Conservation (phyloP, 2,113 vertebrate genomes). For the Esox niger region DNA sequence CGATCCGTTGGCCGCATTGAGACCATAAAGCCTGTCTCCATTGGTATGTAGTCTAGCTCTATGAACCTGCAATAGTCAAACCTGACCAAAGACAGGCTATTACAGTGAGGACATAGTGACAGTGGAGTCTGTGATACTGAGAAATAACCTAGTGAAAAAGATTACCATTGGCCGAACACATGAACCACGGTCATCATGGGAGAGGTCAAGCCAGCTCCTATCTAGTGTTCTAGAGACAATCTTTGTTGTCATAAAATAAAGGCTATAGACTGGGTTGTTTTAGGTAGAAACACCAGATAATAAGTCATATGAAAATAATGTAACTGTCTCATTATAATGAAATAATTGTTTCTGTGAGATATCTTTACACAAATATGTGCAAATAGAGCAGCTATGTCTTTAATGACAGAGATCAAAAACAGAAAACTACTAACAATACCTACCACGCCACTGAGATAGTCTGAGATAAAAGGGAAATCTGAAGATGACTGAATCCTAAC, state of each 20-base stretch:
- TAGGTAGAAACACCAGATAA: too few relatives aligned
- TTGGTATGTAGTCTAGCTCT: slow-evolving; percentile 79
- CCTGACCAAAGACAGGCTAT: slow-evolving; percentile 67
- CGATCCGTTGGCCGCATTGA: slow-evolving; percentile 75
- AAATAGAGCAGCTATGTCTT: not conserved
- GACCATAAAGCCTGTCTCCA: slow-evolving; percentile 77
- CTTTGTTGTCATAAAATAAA: too few relatives aligned
- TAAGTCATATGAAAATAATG: too few relatives aligned
- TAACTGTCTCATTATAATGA: too few relatives aligned
- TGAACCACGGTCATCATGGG: not conserved
- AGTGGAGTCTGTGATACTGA: not conserved
- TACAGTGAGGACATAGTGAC: slow-evolving; percentile 20
- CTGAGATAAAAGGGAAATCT: not conserved
- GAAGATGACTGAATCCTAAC: not conserved
- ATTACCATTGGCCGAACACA: not conserved
- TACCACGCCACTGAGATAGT: not conserved
- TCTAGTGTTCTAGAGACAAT: too few relatives aligned
- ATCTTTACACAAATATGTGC: not conserved
- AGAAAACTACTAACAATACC: not conserved
- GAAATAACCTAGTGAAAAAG: too few relatives aligned
- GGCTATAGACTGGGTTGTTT: too few relatives aligned
- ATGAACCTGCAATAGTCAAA: slow-evolving; percentile 83
- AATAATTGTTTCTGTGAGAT: not conserved
- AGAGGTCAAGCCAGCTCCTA: not conserved
- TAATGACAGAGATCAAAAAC: slow-evolving; percentile 1